Percentiles rank a stretch among this genome's conserved stretches.
Conservation (phyloP, 2,797 vertebrate species). For the Podarcis siculus region DNA sequence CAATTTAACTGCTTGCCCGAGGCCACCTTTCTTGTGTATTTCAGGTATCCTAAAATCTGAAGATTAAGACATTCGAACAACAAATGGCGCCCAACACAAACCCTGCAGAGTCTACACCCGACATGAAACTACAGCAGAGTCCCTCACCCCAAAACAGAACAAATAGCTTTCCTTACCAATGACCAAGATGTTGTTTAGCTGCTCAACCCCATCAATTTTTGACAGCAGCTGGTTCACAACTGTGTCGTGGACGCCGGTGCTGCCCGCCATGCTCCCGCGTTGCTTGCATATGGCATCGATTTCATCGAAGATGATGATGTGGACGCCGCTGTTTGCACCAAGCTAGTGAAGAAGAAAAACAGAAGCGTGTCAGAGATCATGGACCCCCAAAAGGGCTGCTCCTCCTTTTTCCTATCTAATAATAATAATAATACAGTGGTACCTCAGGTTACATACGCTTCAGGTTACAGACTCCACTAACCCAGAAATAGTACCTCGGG, state of each 20-base stretch:
- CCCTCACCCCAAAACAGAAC: neutral
- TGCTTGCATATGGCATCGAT: slow-evolving; percentile 98
- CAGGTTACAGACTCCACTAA: no score
- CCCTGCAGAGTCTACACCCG: neutral
- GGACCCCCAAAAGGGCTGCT: neutral
- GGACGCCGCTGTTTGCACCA: slow-evolving; percentile 94
- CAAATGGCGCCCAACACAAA: neutral
- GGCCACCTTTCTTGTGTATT: neutral
- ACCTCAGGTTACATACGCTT: no score
- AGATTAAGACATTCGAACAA: neutral
- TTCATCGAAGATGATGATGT: slow-evolving; percentile 98
- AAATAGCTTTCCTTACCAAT: slow-evolving; percentile 82
- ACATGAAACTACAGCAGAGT: neutral
- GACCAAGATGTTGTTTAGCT: slow-evolving; percentile 98
- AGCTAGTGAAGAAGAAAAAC: slow-evolving; percentile 77
- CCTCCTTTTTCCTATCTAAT: no score
- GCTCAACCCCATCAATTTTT: slow-evolving; percentile 96
- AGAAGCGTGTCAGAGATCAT: neutral
- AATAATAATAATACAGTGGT: no score
- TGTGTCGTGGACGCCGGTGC: slow-evolving; percentile 95
- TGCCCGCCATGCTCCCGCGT: slow-evolving; percentile 95
- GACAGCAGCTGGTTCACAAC: slow-evolving; percentile 97
- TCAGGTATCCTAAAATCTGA: neutral
- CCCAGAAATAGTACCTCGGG: no score
- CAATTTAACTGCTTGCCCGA: neutral